A percentile compares a stretch with the other conserved stretches of the same genome.
Evolutionary conservation across 1,140 invertebrate genomes (phyloP).

Genomic region (Yoshiicerus persimilis): DNA sequence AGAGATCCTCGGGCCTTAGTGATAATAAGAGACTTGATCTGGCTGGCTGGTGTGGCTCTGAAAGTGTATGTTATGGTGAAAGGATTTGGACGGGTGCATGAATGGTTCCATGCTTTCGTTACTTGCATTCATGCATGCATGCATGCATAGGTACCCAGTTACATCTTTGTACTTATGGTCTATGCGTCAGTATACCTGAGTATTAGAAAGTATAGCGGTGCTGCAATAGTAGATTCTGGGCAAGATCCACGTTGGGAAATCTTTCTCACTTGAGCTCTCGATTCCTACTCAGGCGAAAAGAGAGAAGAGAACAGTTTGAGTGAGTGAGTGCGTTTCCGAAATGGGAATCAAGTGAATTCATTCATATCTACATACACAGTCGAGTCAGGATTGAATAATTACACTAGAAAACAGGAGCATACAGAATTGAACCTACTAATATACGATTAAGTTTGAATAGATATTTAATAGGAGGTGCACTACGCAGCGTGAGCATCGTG

Average conservation of each 20-base stretch:
- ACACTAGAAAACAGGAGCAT: not conserved
- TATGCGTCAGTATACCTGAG: not conserved
- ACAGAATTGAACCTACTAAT: not conserved
- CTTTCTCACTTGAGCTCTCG: constrained; percentile 14
- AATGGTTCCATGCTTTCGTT: not conserved
- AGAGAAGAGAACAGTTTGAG: not conserved
- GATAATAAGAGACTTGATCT: not conserved
- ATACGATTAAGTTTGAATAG: no score
- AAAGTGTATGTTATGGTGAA: not conserved
- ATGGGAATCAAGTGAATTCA: not conserved
- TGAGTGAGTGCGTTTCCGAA: not conserved
- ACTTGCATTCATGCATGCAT: not conserved
- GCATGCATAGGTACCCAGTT: not conserved
- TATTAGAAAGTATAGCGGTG: no score
- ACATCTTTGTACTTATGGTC: not conserved
- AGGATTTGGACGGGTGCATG: not conserved
- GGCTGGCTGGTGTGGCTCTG: not conserved
- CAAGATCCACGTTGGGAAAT: not conserved
- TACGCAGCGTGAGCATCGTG: not conserved
- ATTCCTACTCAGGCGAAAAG: constrained; percentile 2
- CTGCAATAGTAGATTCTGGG: not conserved
- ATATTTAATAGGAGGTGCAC: no score
- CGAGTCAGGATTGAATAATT: not conserved
- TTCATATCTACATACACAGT: not conserved
- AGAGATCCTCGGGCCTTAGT: not conserved